These are phyloP conservation scores for Iguana delicatissima DNA, from an alignment of 2,797 vertebrate genomes.

Conservation along the genomic window DNA sequence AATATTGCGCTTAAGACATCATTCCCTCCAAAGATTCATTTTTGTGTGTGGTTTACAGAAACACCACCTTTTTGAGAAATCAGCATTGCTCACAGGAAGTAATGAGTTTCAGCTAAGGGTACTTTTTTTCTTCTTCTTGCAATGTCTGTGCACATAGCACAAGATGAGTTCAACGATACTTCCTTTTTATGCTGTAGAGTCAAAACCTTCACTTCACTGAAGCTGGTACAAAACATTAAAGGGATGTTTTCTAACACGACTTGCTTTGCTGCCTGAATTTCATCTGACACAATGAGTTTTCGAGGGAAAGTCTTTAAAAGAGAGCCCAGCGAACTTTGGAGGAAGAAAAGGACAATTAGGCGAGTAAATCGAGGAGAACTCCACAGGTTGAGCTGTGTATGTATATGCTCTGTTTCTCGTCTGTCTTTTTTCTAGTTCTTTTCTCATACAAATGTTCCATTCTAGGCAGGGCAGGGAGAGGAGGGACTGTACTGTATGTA, in stretches of 20 bases:
- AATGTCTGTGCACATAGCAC: slow-evolving; percentile 67
- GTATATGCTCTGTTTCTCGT: slow-evolving; percentile 77
- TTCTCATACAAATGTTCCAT: not conserved
- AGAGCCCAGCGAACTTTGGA: slow-evolving; percentile 89
- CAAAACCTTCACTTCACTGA: slow-evolving; percentile 64
- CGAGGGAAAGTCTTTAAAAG: slow-evolving; percentile 84
- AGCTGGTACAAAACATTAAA: slow-evolving; percentile 61
- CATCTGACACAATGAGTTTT: slow-evolving; percentile 89
- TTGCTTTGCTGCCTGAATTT: slow-evolving; percentile 54
- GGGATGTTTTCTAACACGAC: slow-evolving; percentile 47
- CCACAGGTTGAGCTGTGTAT: slow-evolving; percentile 89
- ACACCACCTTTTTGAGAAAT: slow-evolving; percentile 49
- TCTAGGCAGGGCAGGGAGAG: not conserved
- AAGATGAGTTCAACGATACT: slow-evolving; percentile 69
- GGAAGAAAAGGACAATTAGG: slow-evolving; percentile 83
- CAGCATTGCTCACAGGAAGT: slow-evolving; percentile 77
- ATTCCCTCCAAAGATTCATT: not conserved
- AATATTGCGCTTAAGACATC: slow-evolving; percentile 2
- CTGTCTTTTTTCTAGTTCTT: slow-evolving; percentile 32
- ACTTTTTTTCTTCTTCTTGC: slow-evolving; percentile 70
- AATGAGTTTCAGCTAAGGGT: slow-evolving; percentile 70
- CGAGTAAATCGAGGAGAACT: slow-evolving; percentile 85
- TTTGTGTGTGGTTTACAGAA: slow-evolving; percentile 58
- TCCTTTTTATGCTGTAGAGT: slow-evolving; percentile 70
- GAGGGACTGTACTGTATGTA: slow-evolving; percentile 16